phyloP scores from a whole-genome alignment of 1,140 invertebrate species.

The Capitella teleta region DNA sequence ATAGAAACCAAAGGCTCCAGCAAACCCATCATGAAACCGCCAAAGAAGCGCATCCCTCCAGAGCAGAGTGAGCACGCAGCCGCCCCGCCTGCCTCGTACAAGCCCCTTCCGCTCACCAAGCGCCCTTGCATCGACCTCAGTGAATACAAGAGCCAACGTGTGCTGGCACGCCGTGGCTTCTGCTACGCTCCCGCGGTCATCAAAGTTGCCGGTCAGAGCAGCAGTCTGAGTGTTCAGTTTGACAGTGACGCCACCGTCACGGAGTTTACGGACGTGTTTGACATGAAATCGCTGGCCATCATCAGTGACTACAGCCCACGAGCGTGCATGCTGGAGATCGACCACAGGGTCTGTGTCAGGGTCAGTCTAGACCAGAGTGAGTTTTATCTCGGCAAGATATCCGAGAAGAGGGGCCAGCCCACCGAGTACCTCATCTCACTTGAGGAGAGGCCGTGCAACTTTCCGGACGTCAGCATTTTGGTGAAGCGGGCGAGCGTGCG shows the following conservation, averaged over 20 bases:
- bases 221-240: slow-evolving; percentile 61
- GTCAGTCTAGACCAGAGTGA: slow-evolving; percentile 49
- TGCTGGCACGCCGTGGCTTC: slow-evolving; percentile 62
- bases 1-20: not conserved
- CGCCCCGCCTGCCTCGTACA: not conserved
- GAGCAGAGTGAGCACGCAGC: slow-evolving; percentile 8
- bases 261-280: slow-evolving; percentile 51
- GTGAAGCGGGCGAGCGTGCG: slow-evolving; percentile 77
- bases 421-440: slow-evolving; percentile 61
- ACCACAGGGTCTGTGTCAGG: slow-evolving; percentile 53
- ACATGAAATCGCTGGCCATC: slow-evolving; percentile 63
- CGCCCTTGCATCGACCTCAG: slow-evolving; percentile 58
- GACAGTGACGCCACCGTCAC: slow-evolving; percentile 55
- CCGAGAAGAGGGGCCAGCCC: slow-evolving; percentile 59
- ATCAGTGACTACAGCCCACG: slow-evolving; percentile 87
- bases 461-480: slow-evolving; percentile 24
- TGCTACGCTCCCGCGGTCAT: slow-evolving; percentile 73
- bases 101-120: not conserved
- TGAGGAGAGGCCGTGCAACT: slow-evolving; percentile 10
- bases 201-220: slow-evolving; percentile 50
- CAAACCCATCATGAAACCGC: slow-evolving; percentile 33
- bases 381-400: slow-evolving; percentile 68
- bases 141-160: slow-evolving; percentile 80
- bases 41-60: slow-evolving; percentile 35
- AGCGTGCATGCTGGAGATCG: slow-evolving; percentile 57